Evolutionary conservation across 2,113 vertebrate genomes (phyloP), one percentile per base, ranked within the genome.

Genomic region (Cranoglanis bouderius): DNA sequence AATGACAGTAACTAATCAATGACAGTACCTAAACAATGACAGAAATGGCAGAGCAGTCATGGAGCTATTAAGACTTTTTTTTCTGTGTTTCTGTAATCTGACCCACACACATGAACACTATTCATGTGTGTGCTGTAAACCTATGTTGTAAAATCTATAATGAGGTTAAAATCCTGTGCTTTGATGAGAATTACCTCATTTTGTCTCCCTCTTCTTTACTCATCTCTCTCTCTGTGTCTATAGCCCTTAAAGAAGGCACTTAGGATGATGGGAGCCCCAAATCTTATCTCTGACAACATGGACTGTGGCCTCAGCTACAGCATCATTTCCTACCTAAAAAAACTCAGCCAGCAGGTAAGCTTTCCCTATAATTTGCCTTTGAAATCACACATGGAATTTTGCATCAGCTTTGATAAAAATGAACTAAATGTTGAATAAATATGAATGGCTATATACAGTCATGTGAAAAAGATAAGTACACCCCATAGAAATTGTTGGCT

Each of bases 271-370:
- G 98, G 98, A 92, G 97, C 97, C 2, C 98, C 98, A 13, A 99
- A 98, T 93, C 96, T 99, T 86, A 97, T 99, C 91, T 97, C 98
- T 24, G 98, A 99, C 92, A 98, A 97, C 95, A 96, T 99, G 97
- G 98, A 99, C 92, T 99, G 98, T 88, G 98, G 98, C 65, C 96
- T 99, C 93, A 99, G 98, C 94, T 99, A 99, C 95, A 99, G 98
- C 88, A 97, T 99, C 88, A 97, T 99, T 92, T 98, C 98, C 90
- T 99, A 99, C 96, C 96, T 99, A 94, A 99, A 99, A 94, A 99
- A 99, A 91, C 96, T 99, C 94, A 99, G 98, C 94, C 98, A 99
- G 87, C 98, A 99, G 98, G 98, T 99, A 38, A 88, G 82, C 8
- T 6, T 38, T 61, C 26, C 26, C 53, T 78, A 0, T 59, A 32